Conservation (phyloP, 2,888 invertebrate species). For the Orthosia incerta region DNA sequence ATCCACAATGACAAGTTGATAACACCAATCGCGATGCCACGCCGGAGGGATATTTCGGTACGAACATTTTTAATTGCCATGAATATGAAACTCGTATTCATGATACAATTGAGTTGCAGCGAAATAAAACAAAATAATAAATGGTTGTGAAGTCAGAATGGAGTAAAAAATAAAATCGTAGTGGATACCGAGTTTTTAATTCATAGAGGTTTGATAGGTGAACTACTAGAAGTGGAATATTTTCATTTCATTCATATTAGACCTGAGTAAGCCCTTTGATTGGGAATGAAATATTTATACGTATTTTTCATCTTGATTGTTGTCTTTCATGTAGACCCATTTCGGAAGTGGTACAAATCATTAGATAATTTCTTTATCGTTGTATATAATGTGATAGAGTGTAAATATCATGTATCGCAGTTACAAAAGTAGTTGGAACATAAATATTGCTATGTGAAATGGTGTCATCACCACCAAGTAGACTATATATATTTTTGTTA, state of each 20-base stretch:
- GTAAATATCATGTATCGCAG: conserved; percentile 85
- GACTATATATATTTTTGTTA: conserved; percentile 91
- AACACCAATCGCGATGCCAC: conserved; percentile 25
- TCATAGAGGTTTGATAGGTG: neutral
- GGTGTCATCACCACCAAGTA: conserved; percentile 81
- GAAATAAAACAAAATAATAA: conserved; percentile 32
- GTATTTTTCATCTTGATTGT: neutral
- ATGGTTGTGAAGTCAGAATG: neutral
- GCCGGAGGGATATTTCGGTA: conserved; percentile 41
- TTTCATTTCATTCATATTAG: no score
- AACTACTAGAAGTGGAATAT: neutral
- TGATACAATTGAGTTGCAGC: conserved; percentile 26
- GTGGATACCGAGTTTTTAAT: neutral
- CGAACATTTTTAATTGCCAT: conserved; percentile 47
- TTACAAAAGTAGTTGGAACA: conserved; percentile 73
- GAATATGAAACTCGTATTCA: conserved; percentile 35
- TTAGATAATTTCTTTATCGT: conserved; percentile 66
- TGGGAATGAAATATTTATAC: neutral
- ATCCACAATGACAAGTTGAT: conserved; percentile 47
- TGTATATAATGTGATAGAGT: conserved; percentile 85
- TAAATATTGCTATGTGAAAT: conserved; percentile 81
- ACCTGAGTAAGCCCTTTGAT: neutral
- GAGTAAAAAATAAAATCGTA: neutral
- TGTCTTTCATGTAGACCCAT: conserved; percentile 9
- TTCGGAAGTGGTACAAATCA: conserved; percentile 17